These are phyloP conservation scores for Phalera bucephala DNA, from an alignment of 2,888 invertebrate species.

Conservation along the genomic window DNA sequence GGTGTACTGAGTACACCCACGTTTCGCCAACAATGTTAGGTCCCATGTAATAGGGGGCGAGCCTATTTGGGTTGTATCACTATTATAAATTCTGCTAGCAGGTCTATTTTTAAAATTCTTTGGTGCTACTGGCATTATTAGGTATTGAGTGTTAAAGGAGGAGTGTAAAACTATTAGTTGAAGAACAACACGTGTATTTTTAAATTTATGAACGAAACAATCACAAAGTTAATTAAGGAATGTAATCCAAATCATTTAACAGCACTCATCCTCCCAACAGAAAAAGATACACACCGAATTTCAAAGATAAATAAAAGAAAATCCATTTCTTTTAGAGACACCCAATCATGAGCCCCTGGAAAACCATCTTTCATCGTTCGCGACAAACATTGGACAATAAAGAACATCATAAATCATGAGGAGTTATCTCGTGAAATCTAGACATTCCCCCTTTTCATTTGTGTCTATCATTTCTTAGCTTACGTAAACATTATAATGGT, in stretches of 20 bases:
- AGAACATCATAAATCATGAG: conserved; percentile 51
- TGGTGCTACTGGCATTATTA: too few species aligned
- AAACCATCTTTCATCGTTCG: conserved; percentile 43
- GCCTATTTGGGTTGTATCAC: too few species aligned
- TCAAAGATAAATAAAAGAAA: conserved; percentile 10
- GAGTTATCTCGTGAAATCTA: conserved; percentile 43
- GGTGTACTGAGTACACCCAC: too few species aligned
- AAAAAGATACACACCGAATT: conserved; percentile 3
- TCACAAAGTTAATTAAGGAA: too few species aligned
- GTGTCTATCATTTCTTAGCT: conserved; percentile 22
- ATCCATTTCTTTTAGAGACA: conserved; percentile 21
- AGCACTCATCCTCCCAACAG: conserved; percentile 4
- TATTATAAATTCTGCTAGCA: too few species aligned
- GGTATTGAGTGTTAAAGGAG: too few species aligned
- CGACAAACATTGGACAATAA: conserved; percentile 56
- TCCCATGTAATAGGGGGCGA: too few species aligned
- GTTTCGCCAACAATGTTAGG: too few species aligned
- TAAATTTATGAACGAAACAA: too few species aligned
- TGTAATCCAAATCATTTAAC: not conserved
- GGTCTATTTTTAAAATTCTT: too few species aligned
- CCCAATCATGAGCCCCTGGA: conserved; percentile 34
- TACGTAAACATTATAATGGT: conserved; percentile 1
- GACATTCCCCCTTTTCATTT: conserved; percentile 35
- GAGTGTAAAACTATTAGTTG: too few species aligned
- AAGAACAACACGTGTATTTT: too few species aligned